phyloP scores from a whole-genome alignment of 2,888 invertebrate species.

The Eudemis profundana region DNA sequence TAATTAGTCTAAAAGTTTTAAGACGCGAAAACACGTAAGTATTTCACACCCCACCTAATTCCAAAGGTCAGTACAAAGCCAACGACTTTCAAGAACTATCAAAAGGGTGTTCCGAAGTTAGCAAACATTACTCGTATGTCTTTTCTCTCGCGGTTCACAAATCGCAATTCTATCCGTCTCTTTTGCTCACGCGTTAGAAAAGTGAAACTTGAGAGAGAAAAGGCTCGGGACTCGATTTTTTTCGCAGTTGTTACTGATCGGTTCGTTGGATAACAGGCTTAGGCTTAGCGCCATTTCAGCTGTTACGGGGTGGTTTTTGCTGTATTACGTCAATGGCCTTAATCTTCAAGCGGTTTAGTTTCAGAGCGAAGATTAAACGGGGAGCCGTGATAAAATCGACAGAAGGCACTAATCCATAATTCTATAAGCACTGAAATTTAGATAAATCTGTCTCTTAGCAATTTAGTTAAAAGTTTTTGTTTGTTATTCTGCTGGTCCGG shows the following conservation, averaged over 20 bases:
- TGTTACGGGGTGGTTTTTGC: conserved; percentile 27
- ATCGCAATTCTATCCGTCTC: neutral
- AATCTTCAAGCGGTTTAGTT: conserved; percentile 17
- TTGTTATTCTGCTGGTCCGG: too few species aligned
- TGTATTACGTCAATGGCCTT: conserved; percentile 10
- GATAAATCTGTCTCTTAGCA: neutral
- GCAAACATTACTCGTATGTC: conserved; percentile 16
- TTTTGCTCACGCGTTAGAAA: neutral
- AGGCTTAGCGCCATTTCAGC: conserved; percentile 23
- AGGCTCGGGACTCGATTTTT: neutral
- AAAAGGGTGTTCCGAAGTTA: conserved; percentile 27
- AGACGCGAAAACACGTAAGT: neutral
- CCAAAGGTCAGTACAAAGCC: conserved; percentile 25
- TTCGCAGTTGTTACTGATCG: conserved; percentile 16
- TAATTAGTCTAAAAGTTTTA: neutral
- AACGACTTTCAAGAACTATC: conserved; percentile 26
- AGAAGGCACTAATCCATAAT: too few species aligned
- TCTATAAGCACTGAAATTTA: neutral
- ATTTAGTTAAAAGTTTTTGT: neutral
- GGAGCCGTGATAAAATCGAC: neutral
- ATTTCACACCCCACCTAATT: conserved; percentile 13
- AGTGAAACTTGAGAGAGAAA: neutral
- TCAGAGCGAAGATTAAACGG: conserved; percentile 1
- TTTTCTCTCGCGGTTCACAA: neutral
- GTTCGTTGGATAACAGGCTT: conserved; percentile 32